These are phyloP conservation scores for Ailurus styani DNA, from an alignment of 2,113 vertebrate genomes.

Conservation along the genomic window DNA sequence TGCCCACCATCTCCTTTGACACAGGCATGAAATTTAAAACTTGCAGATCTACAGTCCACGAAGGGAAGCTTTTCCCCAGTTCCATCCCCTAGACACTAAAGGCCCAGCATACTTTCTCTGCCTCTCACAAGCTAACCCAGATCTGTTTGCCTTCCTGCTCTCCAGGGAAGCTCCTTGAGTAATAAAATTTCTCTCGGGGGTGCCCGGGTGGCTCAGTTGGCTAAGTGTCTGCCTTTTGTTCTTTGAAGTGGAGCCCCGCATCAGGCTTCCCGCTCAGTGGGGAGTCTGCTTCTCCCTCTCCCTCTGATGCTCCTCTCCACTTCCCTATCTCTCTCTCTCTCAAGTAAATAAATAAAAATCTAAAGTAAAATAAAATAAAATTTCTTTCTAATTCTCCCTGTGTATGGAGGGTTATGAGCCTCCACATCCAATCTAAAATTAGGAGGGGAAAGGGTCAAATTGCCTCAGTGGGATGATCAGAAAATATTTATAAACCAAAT, in stretches of 20 bases:
- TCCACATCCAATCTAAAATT: not conserved
- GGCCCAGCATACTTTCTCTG: not conserved
- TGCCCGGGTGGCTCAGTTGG: too few relatives aligned
- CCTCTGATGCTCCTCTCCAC: too few relatives aligned
- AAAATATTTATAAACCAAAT: constrained; percentile 9
- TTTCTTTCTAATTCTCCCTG: not conserved
- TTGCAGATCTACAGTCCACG: not conserved
- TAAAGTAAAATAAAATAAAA: too few relatives aligned
- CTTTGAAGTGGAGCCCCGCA: too few relatives aligned
- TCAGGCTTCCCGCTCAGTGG: too few relatives aligned
- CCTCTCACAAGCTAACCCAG: not conserved
- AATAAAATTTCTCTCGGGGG: not conserved
- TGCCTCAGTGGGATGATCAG: not conserved
- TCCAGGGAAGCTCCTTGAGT: not conserved
- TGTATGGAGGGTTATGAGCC: not conserved
- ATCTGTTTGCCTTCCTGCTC: not conserved
- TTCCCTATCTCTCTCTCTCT: not conserved
- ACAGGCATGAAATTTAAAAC: not conserved
- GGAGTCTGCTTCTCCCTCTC: too few relatives aligned
- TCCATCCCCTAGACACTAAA: not conserved
- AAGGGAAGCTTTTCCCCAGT: not conserved
- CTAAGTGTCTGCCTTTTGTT: too few relatives aligned
- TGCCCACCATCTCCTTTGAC: not conserved
- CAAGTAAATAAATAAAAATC: too few relatives aligned
- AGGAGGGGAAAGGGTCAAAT: not conserved